Conservation (phyloP, 2,113 vertebrate genomes). For the Dromiciops gliroides region DNA sequence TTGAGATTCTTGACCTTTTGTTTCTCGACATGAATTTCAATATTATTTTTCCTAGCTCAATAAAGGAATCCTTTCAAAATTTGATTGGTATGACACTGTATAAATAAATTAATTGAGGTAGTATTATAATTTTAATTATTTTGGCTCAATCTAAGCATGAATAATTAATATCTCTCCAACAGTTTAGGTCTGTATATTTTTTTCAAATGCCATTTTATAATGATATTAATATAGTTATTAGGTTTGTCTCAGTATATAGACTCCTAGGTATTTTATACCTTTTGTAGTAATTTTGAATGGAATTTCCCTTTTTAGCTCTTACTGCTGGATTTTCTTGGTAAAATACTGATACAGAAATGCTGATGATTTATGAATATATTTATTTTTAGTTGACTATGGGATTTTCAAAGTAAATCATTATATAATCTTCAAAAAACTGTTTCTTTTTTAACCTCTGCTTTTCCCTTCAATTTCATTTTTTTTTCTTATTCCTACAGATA, state of each 20-base stretch:
- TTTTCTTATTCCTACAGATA: background rate
- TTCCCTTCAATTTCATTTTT: background rate
- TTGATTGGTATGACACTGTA: background rate
- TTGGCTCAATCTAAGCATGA: background rate
- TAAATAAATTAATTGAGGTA: background rate
- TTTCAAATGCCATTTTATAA: background rate
- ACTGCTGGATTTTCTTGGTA: background rate
- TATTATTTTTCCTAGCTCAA: background rate
- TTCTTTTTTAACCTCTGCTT: background rate
- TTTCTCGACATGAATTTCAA: background rate
- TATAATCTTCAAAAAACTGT: background rate
- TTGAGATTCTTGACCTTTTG: background rate
- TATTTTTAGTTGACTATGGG: background rate
- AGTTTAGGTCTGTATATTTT: background rate
- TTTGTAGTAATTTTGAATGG: background rate
- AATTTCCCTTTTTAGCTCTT: background rate
- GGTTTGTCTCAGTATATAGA: background rate
- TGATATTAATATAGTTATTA: background rate
- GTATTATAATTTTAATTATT: background rate
- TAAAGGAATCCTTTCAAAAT: background rate
- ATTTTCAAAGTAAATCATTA: background rate
- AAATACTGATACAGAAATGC: background rate
- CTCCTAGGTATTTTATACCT: background rate
- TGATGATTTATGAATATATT: background rate
- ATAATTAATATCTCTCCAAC: background rate